phyloP scores from a whole-genome alignment of 2,113 vertebrate species.

The Sander lucioperca region DNA sequence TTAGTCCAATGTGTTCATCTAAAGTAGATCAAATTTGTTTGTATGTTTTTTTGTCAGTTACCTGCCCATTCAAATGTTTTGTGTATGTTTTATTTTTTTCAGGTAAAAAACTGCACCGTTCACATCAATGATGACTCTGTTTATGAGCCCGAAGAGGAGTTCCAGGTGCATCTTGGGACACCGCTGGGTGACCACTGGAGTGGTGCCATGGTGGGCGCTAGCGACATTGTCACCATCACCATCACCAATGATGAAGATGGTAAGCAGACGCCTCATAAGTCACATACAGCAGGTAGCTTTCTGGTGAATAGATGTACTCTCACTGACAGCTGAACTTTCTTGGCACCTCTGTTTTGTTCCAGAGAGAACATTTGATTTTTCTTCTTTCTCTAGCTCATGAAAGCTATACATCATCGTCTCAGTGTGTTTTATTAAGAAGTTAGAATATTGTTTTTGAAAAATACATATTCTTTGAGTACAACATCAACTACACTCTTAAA shows the following conservation, averaged over 20 bases:
- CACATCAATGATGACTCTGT: conserved; percentile 92
- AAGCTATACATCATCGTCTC: neutral
- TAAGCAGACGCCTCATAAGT: conserved; percentile 66
- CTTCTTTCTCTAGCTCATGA: neutral
- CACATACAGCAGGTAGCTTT: neutral
- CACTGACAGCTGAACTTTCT: neutral
- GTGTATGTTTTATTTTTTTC: neutral
- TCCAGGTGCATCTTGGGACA: conserved; percentile 90
- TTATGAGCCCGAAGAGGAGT: conserved; percentile 97
- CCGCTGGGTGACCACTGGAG: conserved; percentile 96
- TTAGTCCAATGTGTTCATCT: neutral
- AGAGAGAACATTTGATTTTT: neutral
- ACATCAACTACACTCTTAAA: neutral
- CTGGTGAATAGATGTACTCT: neutral
- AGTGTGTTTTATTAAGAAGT: neutral
- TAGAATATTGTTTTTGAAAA: neutral
- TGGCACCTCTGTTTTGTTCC: neutral
- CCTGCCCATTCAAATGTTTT: neutral
- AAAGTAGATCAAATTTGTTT: neutral
- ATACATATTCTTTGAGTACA: neutral
- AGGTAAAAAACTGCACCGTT: conserved; percentile 96
- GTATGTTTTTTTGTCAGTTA: neutral
- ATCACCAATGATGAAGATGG: conserved; percentile 97
- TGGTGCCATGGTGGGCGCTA: conserved; percentile 91
- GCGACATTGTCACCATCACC: conserved; percentile 87